Conservation (phyloP, 1,140 invertebrate genomes). For the Drosophila ogumai region DNA sequence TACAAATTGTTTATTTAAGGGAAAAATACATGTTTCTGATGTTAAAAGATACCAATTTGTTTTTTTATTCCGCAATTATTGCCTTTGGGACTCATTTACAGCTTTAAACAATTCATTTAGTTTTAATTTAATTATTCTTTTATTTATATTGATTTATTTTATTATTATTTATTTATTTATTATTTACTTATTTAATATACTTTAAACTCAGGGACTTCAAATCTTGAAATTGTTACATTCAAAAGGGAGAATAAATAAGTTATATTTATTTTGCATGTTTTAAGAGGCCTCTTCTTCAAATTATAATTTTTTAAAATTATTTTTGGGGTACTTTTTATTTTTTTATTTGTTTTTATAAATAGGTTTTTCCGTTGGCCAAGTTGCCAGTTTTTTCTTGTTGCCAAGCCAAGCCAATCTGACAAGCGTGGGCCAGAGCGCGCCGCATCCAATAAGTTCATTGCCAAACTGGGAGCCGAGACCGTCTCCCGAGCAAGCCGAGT, state of each 20-base stretch:
- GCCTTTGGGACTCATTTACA: too few relatives aligned
- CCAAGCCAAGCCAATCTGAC: constrained; percentile 23
- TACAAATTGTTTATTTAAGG: not conserved
- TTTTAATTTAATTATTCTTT: too few relatives aligned
- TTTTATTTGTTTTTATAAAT: not conserved
- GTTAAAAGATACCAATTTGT: not conserved
- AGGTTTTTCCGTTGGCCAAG: not conserved
- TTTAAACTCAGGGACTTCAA: too few relatives aligned
- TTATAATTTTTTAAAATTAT: not conserved
- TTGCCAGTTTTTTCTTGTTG: constrained; percentile 12
- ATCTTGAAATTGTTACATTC: too few relatives aligned
- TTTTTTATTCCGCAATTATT: too few relatives aligned
- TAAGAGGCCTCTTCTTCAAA: too few relatives aligned
- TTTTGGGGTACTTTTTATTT: not conserved
- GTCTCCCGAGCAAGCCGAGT: constrained; percentile 9
- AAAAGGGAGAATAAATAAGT: too few relatives aligned
- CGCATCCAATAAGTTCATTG: constrained; percentile 54
- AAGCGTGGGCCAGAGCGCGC: constrained; percentile 20
- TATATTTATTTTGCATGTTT: too few relatives aligned
- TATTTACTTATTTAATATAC: too few relatives aligned
- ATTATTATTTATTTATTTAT: too few relatives aligned
- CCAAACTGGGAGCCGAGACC: constrained; percentile 24
- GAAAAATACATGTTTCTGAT: not conserved
- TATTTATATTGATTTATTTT: too few relatives aligned
- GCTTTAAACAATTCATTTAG: too few relatives aligned